Evolutionary conservation across 2,888 invertebrate species (phyloP), one percentile per base, ranked within the genome.

Genomic region (Listrodromus nycthemerus): DNA sequence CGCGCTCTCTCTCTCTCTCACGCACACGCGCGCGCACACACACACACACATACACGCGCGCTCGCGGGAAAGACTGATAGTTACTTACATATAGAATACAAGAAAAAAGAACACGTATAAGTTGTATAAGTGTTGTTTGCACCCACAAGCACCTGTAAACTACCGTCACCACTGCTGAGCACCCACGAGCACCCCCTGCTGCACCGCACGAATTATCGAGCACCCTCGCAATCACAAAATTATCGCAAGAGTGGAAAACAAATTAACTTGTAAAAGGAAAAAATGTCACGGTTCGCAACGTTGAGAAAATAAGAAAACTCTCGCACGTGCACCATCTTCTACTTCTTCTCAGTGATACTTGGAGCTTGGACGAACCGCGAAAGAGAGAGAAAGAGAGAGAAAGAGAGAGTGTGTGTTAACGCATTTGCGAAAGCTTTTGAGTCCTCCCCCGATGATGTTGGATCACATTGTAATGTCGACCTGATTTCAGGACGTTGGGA

Each of bases 101-200:
- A 48, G 30, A 48, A 27, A 71, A 66, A 73, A 21, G 30, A 45
- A 61, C 33, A 33, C 65, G 80, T 83, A 76, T 76, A 63, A 83
- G 71, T 80, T 61, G 80, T 41, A 81, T 81, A 74, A 81, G 80
- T 80, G 83, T 84, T 81, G 77, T 80, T 77, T 81, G 83, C 80
- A 84, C 80, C 77, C 74, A 84, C 81, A 80, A 84, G 83, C 83
- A 84, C 83, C 71, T 70, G 52, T 79, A 50, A 73, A 76, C 79
- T 48, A 66, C 61, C 41, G 55, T 52, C 48, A 50, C 66, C 82
- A 78, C 67, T 69, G 75, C 78, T 79, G 82, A 75, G 84, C 82
- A 71, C 84, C 74, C 82, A 81, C 52, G 71, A 24, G 69, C 52
- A 74, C 75, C 30, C 78, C 30, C 63, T 55, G 76, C 78, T 61